phyloP scores from a whole-genome alignment of 2,113 vertebrate species.

The Electrona antarctica region DNA sequence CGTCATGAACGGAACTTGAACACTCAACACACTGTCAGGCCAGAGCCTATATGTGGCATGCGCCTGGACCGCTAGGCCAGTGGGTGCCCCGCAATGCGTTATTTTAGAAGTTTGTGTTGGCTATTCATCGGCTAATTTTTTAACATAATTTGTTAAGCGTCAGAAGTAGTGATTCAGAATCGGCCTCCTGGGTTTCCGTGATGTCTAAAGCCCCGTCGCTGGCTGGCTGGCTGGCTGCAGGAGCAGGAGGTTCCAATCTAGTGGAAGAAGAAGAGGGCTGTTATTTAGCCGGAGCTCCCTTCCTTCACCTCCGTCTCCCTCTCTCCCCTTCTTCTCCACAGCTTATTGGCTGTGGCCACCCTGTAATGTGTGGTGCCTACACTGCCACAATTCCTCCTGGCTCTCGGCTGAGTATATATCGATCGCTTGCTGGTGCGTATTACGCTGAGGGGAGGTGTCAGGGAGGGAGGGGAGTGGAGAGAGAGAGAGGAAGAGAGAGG shows the following conservation, averaged over 20 bases:
- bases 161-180: too few relatives aligned
- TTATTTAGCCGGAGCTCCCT: conserved; percentile 61
- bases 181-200: too few relatives aligned
- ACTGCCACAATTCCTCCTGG: conserved; percentile 80
- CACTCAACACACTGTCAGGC: too few relatives aligned
- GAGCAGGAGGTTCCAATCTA: conserved; percentile 30
- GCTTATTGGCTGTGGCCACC: conserved; percentile 76
- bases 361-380: conserved; percentile 76
- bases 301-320: conserved; percentile 56
- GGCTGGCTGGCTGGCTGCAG: not conserved
- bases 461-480: conserved; percentile 34
- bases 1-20: too few relatives aligned
- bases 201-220: too few relatives aligned
- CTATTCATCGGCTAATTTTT: too few relatives aligned
- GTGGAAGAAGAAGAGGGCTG: conserved; percentile 20
- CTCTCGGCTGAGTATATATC: conserved; percentile 76
- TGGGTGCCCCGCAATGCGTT: too few relatives aligned
- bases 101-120: too few relatives aligned
- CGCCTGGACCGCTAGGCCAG: too few relatives aligned
- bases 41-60: too few relatives aligned
- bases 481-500: conserved; percentile 17
- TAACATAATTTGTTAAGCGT: too few relatives aligned
- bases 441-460: conserved; percentile 74
- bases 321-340: conserved; percentile 53
- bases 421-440: conserved; percentile 79